Evolutionary conservation across 2,113 vertebrate genomes (phyloP).

Genomic region (Heteronetta atricapilla): DNA sequence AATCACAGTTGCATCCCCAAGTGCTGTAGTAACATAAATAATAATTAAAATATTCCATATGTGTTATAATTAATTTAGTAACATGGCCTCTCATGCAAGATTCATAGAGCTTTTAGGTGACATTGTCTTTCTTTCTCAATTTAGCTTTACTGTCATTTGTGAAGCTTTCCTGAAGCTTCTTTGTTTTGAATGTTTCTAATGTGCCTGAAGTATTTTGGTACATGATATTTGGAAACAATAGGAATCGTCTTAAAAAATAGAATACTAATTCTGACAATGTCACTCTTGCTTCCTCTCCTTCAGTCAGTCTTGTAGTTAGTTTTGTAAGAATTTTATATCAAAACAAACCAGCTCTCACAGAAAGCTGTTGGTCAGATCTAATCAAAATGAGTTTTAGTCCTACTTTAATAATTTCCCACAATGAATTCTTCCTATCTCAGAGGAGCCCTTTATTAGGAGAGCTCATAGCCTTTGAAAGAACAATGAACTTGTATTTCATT

Average conservation of each 20-base stretch:
- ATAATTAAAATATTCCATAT: not conserved
- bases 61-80: slow-evolving; percentile 1
- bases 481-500: not conserved
- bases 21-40: not conserved
- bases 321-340: not conserved
- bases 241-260: slow-evolving; percentile 17
- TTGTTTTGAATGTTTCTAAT: slow-evolving; percentile 52
- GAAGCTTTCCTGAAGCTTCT: not conserved
- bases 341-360: not conserved
- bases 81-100: not conserved
- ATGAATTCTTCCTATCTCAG: slow-evolving; percentile 7
- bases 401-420: slow-evolving; percentile 19
- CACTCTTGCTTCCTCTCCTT: not conserved
- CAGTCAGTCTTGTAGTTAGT: not conserved
- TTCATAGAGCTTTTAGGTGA: not conserved
- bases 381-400: not conserved
- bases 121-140: slow-evolving; percentile 1
- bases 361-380: slow-evolving; percentile 35
- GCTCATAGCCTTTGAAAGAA: slow-evolving; percentile 17
- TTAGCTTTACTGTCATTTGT: slow-evolving; percentile 22
- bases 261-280: not conserved
- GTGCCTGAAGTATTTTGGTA: slow-evolving; percentile 48
- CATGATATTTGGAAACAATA: slow-evolving; percentile 31
- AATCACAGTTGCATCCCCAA: not conserved
- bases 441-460: slow-evolving; percentile 13